A percentile compares a stretch with the other conserved stretches of the same genome.
Evolutionary conservation across 1,140 invertebrate species (phyloP).

Genomic region (Cephus cinctus): DNA sequence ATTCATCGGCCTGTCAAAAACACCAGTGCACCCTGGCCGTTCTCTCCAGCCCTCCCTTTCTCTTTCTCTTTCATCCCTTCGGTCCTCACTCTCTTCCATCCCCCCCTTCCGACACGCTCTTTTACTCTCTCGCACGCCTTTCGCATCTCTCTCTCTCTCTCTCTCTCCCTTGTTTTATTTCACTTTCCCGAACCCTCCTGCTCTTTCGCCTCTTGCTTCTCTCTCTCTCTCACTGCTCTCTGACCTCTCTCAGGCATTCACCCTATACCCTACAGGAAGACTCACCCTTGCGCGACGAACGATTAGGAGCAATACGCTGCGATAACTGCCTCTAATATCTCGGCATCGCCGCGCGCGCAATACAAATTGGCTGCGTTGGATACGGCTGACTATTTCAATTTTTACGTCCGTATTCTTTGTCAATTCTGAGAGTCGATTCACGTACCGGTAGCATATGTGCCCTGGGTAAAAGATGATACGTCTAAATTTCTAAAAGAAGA

Average conservation of each 20-base stretch:
- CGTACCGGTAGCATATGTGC: too few relatives aligned
- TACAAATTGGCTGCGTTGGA: constrained; percentile 55
- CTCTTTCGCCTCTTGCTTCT: not conserved
- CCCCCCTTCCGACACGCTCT: constrained; percentile 2
- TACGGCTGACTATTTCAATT: constrained; percentile 34
- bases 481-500: too few relatives aligned
- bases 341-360: constrained; percentile 42
- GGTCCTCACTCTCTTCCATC: constrained; percentile 14
- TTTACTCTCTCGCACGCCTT: constrained; percentile 7
- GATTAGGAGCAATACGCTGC: constrained; percentile 55
- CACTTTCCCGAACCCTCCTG: not conserved
- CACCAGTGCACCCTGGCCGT: constrained; percentile 53
- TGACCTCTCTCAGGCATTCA: constrained; percentile 4
- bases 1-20: constrained; percentile 60
- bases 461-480: too few relatives aligned
- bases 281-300: constrained; percentile 34
- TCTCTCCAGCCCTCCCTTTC: constrained; percentile 33
- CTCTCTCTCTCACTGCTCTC: constrained; percentile 7
- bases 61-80: constrained; percentile 28
- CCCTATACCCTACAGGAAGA: constrained; percentile 8
- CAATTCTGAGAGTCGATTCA: too few relatives aligned
- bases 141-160: not conserved
- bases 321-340: constrained; percentile 54
- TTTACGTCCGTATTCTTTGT: too few relatives aligned
- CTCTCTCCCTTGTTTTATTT: constrained; percentile 8